Evolutionary conservation across 1,140 invertebrate species (phyloP).

Genomic region (Caenorhabditis elegans): DNA sequence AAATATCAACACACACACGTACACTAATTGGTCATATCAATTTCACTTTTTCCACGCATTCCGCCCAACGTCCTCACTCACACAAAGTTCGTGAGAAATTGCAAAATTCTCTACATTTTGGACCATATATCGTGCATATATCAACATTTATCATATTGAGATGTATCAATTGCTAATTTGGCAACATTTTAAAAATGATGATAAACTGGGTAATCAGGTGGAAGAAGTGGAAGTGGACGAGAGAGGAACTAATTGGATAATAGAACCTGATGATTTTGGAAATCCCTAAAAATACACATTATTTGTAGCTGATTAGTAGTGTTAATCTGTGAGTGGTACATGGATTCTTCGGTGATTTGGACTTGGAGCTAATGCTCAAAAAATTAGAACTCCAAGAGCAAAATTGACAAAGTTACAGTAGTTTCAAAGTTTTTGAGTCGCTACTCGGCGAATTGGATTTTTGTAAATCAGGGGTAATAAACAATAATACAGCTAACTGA

Average conservation of each 20-base stretch:
- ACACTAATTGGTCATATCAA: background rate
- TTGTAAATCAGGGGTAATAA: too few relatives aligned
- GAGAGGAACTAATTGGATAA: conserved; percentile 26
- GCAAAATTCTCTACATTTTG: background rate
- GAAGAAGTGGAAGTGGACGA: too few relatives aligned
- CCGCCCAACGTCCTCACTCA: background rate
- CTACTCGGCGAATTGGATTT: background rate
- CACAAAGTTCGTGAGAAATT: background rate
- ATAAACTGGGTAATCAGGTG: conserved; percentile 23
- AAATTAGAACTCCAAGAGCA: background rate
- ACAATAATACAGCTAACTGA: too few relatives aligned
- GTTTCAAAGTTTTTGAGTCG: background rate
- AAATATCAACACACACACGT: background rate
- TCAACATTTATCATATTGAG: background rate
- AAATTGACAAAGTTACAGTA: too few relatives aligned
- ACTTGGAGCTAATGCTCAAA: background rate
- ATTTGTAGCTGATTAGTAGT: background rate
- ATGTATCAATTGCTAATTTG: background rate
- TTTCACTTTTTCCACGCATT: background rate
- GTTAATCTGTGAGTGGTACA: conserved; percentile 2
- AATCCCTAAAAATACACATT: background rate
- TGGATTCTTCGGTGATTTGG: background rate
- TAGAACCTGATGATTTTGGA: background rate
- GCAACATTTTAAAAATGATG: conserved; percentile 7
- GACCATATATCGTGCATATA: too few relatives aligned